Evolutionary conservation across 1,140 invertebrate species (phyloP), one percentile per base, ranked within the genome.

Genomic region (Dinoponera quadriceps): DNA sequence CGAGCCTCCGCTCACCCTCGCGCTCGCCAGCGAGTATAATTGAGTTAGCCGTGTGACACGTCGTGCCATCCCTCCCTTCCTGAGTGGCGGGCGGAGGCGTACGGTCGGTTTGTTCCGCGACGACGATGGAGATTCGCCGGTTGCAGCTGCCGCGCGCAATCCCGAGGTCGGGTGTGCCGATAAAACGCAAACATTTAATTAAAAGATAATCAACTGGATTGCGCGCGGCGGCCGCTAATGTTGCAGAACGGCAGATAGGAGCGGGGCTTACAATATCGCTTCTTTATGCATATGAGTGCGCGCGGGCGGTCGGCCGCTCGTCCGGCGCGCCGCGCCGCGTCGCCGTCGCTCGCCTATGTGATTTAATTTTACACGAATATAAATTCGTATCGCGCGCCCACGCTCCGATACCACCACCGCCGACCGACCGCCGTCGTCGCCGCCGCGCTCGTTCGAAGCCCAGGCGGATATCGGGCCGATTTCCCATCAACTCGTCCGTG

Each of bases 351-450:
- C 66, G 74, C 82, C 65, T 77, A 84, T 83, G 88, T 88, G 89
- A 92, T 92, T 92, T 92, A 91, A 92, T 92, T 92, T 91, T 92
- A 92, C 92, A 92, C 89, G 91, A 92, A 91, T 92, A 92, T 91
- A 92, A 92, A 92, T 92, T 92, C 90, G 86, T 87, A 91, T 91
- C 88, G 85, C 89, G 85, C 86, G 82, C 88, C 83, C 86, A 89
- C 87, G 88, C 68, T 0, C 16, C 71, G 59, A 44, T 27, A 55
- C 55, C 66, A 48, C 38, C 78, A 65, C 71, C 38, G 59, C 74
- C 83, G n/a, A 86, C 27, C 75, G 44, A 49, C 22, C 68, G 51
- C 27, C 65, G 65, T n/a, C n/a, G 25, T 62, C 57, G 22, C 27
- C 44, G 33, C 66, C 57, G 16, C n/a, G 33, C n/a, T 44, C 77